phyloP scores from a whole-genome alignment of 2,888 invertebrate species.

The Ceramica pisi region DNA sequence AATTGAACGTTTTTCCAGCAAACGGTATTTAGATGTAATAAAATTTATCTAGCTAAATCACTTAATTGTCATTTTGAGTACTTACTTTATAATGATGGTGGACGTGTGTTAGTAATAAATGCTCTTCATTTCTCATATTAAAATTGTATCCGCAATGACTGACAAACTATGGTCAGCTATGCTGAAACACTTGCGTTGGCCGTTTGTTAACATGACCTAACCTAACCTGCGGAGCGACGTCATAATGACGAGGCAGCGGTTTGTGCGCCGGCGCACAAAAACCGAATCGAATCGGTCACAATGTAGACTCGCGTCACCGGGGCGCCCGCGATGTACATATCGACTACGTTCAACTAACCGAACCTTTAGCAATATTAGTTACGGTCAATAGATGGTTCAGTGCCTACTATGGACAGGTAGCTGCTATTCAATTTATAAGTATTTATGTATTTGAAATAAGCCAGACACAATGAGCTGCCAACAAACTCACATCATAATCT shows the following conservation, averaged over 20 bases:
- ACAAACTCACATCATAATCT: constrained; percentile 18
- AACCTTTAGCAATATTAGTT: constrained; percentile 51
- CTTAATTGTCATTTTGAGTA: not conserved
- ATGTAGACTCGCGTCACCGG: constrained; percentile 72
- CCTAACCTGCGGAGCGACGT: constrained; percentile 76
- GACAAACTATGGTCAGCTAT: constrained; percentile 24
- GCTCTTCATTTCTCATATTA: not conserved
- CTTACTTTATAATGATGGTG: too few relatives aligned
- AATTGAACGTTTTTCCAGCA: constrained; percentile 16
- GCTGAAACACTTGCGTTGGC: constrained; percentile 60
- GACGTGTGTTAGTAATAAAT: not conserved
- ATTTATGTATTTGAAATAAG: constrained; percentile 41
- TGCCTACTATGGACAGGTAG: constrained; percentile 31
- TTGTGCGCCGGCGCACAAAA: constrained; percentile 76
- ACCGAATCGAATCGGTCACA: constrained; percentile 85
- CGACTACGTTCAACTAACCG: constrained; percentile 55
- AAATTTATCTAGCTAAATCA: not conserved
- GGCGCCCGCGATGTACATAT: constrained; percentile 69
- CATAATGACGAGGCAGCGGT: constrained; percentile 74
- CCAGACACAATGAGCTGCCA: constrained; percentile 11
- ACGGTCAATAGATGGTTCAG: constrained; percentile 48
- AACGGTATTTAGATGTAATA: not conserved
- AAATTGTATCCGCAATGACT: not conserved
- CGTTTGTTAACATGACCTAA: constrained; percentile 74
- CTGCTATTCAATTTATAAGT: constrained; percentile 25